These are phyloP conservation scores for Anadara kagoshimensis DNA, from an alignment of 1,140 invertebrate genomes.

Conservation along the genomic window DNA sequence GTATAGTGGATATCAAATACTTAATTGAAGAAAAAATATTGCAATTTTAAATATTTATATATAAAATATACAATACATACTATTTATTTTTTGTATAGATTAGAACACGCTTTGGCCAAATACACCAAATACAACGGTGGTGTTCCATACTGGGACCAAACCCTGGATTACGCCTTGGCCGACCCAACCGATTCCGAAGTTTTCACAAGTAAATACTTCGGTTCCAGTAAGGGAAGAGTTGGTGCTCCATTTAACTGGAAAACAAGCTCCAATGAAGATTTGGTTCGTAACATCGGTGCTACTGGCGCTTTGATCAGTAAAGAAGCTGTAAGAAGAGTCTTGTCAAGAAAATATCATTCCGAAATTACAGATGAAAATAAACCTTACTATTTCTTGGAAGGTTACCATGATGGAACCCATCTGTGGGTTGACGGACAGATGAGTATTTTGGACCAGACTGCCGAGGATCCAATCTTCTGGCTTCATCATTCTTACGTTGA, in stretches of 20 bases:
- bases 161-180: slow-evolving; percentile 22
- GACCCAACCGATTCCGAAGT: slow-evolving; percentile 8
- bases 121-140: no score
- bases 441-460: not conserved
- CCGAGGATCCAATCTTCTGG: slow-evolving; percentile 36
- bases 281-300: slow-evolving; percentile 13
- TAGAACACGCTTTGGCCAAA: no score
- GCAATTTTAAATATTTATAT: no score
- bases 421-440: slow-evolving; percentile 35
- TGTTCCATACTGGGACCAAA: slow-evolving; percentile 34
- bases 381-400: slow-evolving; percentile 16
- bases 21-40: no score
- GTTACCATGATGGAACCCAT: slow-evolving; percentile 1
- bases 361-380: slow-evolving; percentile 25
- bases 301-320: slow-evolving; percentile 13
- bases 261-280: not conserved
- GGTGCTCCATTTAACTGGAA: slow-evolving; percentile 19
- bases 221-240: slow-evolving; percentile 6
- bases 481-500: slow-evolving; percentile 36
- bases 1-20: no score
- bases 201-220: slow-evolving; percentile 13
- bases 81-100: no score
- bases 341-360: slow-evolving; percentile 17
- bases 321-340: slow-evolving; percentile 8
- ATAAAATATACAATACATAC: no score